Evolutionary conservation across 1,140 invertebrate species (phyloP), one percentile per base, ranked within the genome.

Genomic region (Cotesia glomerata): DNA sequence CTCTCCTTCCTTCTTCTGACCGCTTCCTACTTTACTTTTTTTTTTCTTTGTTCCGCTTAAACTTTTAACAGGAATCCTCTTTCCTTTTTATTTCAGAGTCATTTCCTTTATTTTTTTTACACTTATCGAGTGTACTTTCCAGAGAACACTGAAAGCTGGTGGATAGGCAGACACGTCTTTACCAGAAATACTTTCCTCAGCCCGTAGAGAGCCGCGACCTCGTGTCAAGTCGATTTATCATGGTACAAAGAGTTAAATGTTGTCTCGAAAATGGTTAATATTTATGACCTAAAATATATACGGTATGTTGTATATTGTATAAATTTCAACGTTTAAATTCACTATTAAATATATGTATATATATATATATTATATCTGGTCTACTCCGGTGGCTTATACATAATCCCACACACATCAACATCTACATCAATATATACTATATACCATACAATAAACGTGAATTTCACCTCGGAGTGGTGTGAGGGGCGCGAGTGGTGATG

Each of bases 81-180:
- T 11, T 45, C 39, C 39, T 45, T 45, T 45, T 45, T 39, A 8
- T 26, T 35, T 35, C 11, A 26, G 26, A 26, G 26, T 26, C 35
- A 35, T 26, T 62, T 62, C n/a, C 32, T 26, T 26, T 32, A 11
- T 64, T 35, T 64, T 49, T 64, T 64, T 4, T 18, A 49, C 62
- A 64, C 62, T 64, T 64, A 64, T 64, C 62, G 62, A 13, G 36
- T 64, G 59, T 62, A 64, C 62, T 35, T 13, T 61, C 16, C 39
- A 45, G 39, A 45, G 39, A 45, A 7, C 39, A 58, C 26, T 16
- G 14, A 64, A 49, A 36, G 62, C 62, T n/a, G 32, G 35, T 36
- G 39, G 62, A 64, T 49, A 64, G 62, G 34, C 62, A 64, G 62
- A 14, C 62, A 64, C 62, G 62, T 64, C 39, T 36, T 11, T 18